Evolutionary conservation across 2,113 vertebrate species (phyloP).

Genomic region (Calonectris borealis): DNA sequence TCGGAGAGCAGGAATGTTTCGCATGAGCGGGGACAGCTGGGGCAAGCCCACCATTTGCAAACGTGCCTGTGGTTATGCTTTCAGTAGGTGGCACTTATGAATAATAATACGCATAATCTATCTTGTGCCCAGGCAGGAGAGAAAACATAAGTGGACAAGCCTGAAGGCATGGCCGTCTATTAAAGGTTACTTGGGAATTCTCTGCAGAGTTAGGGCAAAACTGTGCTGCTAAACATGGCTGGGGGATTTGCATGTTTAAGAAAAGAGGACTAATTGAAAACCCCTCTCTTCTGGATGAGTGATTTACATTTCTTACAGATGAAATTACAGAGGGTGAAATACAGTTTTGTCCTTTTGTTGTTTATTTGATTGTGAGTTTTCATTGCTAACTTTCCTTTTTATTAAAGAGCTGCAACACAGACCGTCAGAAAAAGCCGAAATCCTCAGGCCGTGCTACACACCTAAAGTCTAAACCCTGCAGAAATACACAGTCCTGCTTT

Average conservation of each 20-base stretch:
- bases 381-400: neutral
- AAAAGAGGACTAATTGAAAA: slow-evolving; percentile 65
- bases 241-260: slow-evolving; percentile 65
- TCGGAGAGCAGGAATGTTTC: slow-evolving; percentile 5
- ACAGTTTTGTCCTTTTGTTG: slow-evolving; percentile 21
- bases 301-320: slow-evolving; percentile 53
- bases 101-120: slow-evolving; percentile 66
- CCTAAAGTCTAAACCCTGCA: neutral
- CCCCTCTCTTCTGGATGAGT: slow-evolving; percentile 22
- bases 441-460: neutral
- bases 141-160: slow-evolving; percentile 67
- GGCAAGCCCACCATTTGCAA: slow-evolving; percentile 32
- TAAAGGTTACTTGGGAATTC: slow-evolving; percentile 70
- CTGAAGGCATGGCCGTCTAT: slow-evolving; percentile 62
- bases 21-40: neutral
- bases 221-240: slow-evolving; percentile 58
- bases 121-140: slow-evolving; percentile 59
- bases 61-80: slow-evolving; percentile 54
- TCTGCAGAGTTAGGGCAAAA: slow-evolving; percentile 57
- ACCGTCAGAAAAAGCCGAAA: neutral
- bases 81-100: slow-evolving; percentile 66
- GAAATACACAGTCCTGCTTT: slow-evolving; percentile 6
- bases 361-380: slow-evolving; percentile 20
- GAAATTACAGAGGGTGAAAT: slow-evolving; percentile 27
- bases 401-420: neutral